phyloP scores from a whole-genome alignment of 35 echinoderm and acorn worm species.

The Heliocidaris erythrogramma region DNA sequence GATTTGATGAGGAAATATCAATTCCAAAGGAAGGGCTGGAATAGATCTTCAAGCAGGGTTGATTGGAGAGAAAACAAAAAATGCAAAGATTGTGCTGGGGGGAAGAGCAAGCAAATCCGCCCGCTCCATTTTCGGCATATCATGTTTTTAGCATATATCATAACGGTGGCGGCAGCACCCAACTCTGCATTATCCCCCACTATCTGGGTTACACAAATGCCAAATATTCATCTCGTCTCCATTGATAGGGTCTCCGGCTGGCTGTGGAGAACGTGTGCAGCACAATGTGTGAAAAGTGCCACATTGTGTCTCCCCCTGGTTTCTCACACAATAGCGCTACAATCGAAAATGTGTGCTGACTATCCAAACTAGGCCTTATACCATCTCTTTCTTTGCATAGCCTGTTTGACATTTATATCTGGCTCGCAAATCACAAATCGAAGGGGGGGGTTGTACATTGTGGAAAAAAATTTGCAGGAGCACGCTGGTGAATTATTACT shows the following conservation, averaged over 20 bases:
- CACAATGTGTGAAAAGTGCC: background rate
- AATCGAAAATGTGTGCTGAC: background rate
- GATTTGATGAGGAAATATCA: no score
- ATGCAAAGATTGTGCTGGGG: no score
- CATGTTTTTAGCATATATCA: background rate
- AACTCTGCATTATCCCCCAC: background rate
- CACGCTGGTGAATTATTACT: no score
- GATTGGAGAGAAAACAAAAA: no score
- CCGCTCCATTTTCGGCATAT: no score
- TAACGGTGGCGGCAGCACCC: background rate
- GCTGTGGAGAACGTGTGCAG: background rate
- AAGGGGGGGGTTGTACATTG: no score
- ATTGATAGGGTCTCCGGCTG: background rate
- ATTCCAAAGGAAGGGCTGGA: no score
- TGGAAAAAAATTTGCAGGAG: no score
- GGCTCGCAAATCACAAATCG: background rate
- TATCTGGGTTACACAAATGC: background rate
- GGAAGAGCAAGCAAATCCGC: no score
- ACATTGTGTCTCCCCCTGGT: background rate
- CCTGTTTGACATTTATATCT: constrained; percentile 6
- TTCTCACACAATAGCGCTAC: background rate
- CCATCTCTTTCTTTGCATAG: background rate
- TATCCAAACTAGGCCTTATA: background rate
- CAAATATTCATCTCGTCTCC: background rate
- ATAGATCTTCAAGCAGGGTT: no score